Evolutionary conservation across 2,888 invertebrate species (phyloP).

Genomic region (Pristionchus mayeri): DNA sequence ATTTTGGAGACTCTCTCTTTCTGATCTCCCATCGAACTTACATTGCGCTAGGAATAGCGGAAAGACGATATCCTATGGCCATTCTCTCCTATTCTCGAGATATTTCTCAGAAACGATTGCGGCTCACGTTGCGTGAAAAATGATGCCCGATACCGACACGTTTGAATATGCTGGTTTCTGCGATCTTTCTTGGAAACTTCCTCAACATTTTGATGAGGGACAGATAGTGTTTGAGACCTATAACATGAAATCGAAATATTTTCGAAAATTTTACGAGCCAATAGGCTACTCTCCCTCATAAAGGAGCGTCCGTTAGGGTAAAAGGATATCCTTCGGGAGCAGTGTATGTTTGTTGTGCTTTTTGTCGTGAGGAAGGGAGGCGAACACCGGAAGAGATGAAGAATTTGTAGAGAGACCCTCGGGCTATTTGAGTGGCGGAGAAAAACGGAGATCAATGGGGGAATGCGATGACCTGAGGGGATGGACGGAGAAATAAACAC

Average conservation of each 20-base stretch:
- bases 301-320: background rate
- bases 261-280: too few species aligned
- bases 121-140: conserved; percentile 6
- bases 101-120: background rate
- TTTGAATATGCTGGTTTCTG: background rate
- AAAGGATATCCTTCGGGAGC: background rate
- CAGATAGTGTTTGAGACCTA: too few species aligned
- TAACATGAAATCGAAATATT: too few species aligned
- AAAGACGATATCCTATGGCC: background rate
- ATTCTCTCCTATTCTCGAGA: background rate
- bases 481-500: too few species aligned
- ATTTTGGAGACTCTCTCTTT: too few species aligned
- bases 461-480: background rate
- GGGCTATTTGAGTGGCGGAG: background rate
- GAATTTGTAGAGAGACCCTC: background rate
- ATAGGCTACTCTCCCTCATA: too few species aligned
- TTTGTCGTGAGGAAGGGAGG: background rate
- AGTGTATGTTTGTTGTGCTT: conserved; percentile 35
- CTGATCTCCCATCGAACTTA: too few species aligned
- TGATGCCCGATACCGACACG: background rate
- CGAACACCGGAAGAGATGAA: conserved; percentile 29
- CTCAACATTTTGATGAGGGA: too few species aligned
- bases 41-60: background rate
- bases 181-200: too few species aligned
- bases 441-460: background rate